These are phyloP conservation scores for Antechinus flavipes DNA, from an alignment of 2,113 vertebrate species.

Conservation along the genomic window DNA sequence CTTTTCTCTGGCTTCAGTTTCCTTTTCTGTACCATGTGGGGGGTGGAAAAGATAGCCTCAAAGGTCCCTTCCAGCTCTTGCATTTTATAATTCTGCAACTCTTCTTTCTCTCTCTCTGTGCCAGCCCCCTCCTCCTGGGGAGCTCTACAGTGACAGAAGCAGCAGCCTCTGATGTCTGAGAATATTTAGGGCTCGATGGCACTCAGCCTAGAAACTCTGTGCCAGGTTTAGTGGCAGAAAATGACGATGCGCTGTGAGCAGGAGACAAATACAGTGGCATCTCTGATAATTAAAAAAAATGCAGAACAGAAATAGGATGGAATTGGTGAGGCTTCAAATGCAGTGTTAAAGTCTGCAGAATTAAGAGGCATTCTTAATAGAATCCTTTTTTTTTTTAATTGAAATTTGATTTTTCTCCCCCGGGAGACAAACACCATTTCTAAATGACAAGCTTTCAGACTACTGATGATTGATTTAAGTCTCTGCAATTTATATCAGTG, in stretches of 20 bases:
- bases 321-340: constrained; percentile 1
- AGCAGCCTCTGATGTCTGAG: not conserved
- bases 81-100: not conserved
- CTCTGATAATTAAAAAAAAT: constrained; percentile 1
- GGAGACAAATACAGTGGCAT: constrained; percentile 1
- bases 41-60: not conserved
- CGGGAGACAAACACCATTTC: not conserved
- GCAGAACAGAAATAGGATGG: not conserved
- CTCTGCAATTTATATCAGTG: constrained; percentile 2
- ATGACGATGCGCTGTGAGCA: not conserved
- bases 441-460: not conserved
- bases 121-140: not conserved
- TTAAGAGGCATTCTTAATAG: not conserved
- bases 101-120: not conserved
- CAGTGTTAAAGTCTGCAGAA: not conserved
- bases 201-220: not conserved
- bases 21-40: not conserved
- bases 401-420: not conserved
- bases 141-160: not conserved
- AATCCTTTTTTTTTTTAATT: not conserved
- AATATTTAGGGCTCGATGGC: not conserved
- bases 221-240: not conserved
- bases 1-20: not conserved
- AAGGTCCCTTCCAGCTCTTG: not conserved
- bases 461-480: not conserved